A percentile compares a stretch with the other conserved stretches of the same genome.
These are phyloP conservation scores for Pteronotus mesoamericanus DNA, from an alignment of 2,797 vertebrate genomes.

Conservation along the genomic window DNA sequence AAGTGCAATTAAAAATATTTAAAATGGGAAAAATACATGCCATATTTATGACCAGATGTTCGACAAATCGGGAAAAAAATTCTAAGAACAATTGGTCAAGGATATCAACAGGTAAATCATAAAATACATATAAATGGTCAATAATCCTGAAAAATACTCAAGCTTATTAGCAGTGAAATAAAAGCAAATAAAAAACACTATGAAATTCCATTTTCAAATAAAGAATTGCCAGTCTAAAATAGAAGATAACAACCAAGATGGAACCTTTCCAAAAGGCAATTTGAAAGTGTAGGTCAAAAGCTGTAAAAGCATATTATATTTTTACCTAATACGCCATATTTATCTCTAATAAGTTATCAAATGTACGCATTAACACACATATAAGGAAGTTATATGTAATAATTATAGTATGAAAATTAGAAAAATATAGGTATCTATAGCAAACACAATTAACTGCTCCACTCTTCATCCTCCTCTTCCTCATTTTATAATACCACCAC, in stretches of 20 bases:
- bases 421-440: not conserved
- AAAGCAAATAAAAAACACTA: not conserved
- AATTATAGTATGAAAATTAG: not conserved
- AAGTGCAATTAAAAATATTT: not conserved
- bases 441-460: not conserved
- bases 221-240: not conserved
- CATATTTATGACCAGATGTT: not conserved
- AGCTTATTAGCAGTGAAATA: not conserved
- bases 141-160: not conserved
- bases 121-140: not conserved
- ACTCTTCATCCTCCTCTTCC: not conserved
- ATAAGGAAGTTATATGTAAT: not conserved
- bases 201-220: not conserved
- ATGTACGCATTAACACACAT: not conserved
- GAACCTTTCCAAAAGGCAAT: not conserved
- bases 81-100: not conserved
- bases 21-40: not conserved
- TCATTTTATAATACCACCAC: not conserved
- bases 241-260: not conserved
- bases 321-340: not conserved
- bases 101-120: not conserved
- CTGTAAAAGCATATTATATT: not conserved
- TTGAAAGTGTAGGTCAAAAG: not conserved
- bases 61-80: not conserved
- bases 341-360: not conserved